Conservation (phyloP, 2,888 invertebrate species). For the Smittia sp. region DNA sequence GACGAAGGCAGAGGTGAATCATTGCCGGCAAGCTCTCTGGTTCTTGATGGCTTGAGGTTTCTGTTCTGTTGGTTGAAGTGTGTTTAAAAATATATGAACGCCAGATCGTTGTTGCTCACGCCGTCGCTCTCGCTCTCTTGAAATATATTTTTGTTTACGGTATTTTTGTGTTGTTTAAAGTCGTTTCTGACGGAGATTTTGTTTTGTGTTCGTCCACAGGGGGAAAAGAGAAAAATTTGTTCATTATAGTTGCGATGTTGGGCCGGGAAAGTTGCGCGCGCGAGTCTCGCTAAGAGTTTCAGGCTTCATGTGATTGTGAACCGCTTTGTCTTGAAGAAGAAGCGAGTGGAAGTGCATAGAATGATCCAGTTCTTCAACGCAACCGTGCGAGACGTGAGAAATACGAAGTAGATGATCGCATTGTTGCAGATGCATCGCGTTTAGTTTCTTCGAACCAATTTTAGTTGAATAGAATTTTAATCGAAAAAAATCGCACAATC, state of each 20-base stretch:
- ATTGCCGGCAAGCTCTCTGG: background rate
- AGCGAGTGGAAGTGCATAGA: background rate
- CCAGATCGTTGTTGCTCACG: background rate
- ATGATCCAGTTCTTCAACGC: background rate
- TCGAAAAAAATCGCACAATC: background rate
- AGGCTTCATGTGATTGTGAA: constrained; percentile 3
- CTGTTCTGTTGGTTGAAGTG: no score
- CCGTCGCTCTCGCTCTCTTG: background rate
- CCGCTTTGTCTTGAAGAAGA: background rate
- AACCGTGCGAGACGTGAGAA: background rate
- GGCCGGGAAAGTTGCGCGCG: constrained; percentile 35
- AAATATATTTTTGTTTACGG: constrained; percentile 20
- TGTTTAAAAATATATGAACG: background rate
- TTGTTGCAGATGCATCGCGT: background rate
- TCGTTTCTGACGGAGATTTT: background rate
- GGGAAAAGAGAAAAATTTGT: background rate
- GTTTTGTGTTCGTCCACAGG: background rate
- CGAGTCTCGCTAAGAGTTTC: constrained; percentile 9
- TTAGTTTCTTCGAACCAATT: background rate
- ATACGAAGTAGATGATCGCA: background rate
- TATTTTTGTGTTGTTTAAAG: constrained; percentile 23
- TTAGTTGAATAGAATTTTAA: background rate
- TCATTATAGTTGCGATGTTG: constrained; percentile 37
- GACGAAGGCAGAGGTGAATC: background rate
- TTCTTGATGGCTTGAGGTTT: background rate